phyloP scores from a whole-genome alignment of 2,797 vertebrate genomes.

The Eidolon dupreanum region DNA sequence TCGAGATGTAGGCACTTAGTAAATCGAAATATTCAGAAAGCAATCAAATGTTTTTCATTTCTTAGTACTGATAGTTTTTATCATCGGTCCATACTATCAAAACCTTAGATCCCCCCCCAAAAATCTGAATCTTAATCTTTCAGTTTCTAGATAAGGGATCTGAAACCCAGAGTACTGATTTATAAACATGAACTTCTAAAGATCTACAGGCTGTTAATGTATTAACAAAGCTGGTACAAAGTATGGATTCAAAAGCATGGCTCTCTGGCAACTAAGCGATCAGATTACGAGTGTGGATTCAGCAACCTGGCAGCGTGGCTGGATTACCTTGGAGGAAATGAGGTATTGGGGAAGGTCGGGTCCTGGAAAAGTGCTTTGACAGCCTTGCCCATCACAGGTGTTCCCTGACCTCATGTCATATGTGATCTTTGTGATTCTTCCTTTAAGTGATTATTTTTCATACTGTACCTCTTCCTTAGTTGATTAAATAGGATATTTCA shows the following conservation, averaged over 20 bases:
- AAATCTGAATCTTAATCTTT: background rate
- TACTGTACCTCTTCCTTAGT: background rate
- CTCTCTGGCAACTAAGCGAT: background rate
- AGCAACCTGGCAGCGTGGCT: background rate
- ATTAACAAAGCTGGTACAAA: background rate
- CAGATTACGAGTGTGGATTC: background rate
- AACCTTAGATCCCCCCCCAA: background rate
- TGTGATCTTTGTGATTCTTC: background rate
- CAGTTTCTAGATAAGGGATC: background rate
- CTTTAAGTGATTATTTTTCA: background rate
- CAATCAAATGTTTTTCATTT: background rate
- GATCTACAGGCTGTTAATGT: background rate
- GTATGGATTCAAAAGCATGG: background rate
- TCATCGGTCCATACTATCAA: background rate
- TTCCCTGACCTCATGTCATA: background rate
- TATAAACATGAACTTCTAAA: background rate
- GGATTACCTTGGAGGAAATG: background rate
- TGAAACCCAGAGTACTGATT: background rate
- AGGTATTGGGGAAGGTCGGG: background rate
- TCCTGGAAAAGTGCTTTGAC: background rate
- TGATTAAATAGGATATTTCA: background rate
- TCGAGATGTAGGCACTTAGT: background rate
- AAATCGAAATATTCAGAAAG: constrained; percentile 1
- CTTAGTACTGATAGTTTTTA: background rate
- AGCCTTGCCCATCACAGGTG: background rate